These are phyloP conservation scores for Spatulosminthurus flaviceps DNA, from an alignment of 2,888 invertebrate species.

Conservation along the genomic window DNA sequence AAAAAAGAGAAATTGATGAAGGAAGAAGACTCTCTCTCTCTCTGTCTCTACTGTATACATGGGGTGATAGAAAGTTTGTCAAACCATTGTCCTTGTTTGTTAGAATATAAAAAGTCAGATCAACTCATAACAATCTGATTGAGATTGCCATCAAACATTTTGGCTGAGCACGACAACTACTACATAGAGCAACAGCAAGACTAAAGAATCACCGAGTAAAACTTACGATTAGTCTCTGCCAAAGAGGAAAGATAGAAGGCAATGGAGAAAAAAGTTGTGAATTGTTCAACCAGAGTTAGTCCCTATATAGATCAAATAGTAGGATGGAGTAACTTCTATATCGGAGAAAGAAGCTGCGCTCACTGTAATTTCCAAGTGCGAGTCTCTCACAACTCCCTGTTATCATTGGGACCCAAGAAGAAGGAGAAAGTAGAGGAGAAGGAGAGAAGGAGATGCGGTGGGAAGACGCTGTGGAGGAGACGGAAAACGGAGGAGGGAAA, in stretches of 20 bases:
- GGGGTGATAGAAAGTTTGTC: neutral
- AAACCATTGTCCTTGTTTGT: constrained; percentile 20
- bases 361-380: constrained; percentile 9
- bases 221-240: neutral
- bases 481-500: neutral
- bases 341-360: neutral
- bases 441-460: neutral
- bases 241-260: neutral
- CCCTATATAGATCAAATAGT: neutral
- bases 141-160: constrained; percentile 42
- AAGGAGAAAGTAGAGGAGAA: neutral
- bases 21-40: too few species aligned
- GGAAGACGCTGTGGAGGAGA: too few species aligned
- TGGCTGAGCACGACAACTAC: neutral
- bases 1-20: neutral
- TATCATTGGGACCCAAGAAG: neutral
- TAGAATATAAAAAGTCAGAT: constrained; percentile 39
- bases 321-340: neutral
- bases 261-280: constrained; percentile 6
- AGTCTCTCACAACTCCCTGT: neutral
- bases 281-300: neutral
- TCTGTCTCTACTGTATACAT: neutral
- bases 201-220: neutral
- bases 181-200: neutral
- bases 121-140: constrained; percentile 40